phyloP scores from a whole-genome alignment of 1,140 invertebrate genomes.

The Drosophila serrata region DNA sequence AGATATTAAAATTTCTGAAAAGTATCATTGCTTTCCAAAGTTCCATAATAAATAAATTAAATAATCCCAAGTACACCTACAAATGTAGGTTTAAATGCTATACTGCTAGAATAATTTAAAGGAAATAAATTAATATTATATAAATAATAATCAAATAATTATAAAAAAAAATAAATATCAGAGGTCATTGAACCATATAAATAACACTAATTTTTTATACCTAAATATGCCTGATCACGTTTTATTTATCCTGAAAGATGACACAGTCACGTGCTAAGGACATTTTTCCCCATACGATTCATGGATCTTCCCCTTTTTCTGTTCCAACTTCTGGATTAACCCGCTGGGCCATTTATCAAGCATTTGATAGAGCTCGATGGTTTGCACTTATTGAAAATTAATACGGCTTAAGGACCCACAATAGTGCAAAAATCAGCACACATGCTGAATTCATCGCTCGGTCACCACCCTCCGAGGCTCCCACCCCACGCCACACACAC shows the following conservation, averaged over 20 bases:
- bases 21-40: too few relatives aligned
- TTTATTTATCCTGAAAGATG: not conserved
- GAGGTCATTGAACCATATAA: not conserved
- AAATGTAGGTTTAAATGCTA: too few relatives aligned
- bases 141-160: not conserved
- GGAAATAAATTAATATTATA: not conserved
- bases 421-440: conserved; percentile 78
- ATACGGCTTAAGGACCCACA: conserved; percentile 75
- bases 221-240: conserved; percentile 41
- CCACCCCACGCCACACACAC: not conserved
- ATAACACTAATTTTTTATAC: not conserved
- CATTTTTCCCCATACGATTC: not conserved
- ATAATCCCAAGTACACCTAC: too few relatives aligned
- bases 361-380: conserved; percentile 67
- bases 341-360: conserved; percentile 73
- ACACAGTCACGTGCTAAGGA: conserved; percentile 49
- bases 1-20: too few relatives aligned
- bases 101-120: not conserved
- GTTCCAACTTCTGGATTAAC: conserved; percentile 32
- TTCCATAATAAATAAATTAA: too few relatives aligned
- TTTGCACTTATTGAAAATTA: conserved; percentile 81
- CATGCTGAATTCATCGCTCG: conserved; percentile 42
- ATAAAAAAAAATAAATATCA: not conserved
- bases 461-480: conserved; percentile 18
- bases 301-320: not conserved